Evolutionary conservation across 2,797 vertebrate genomes (phyloP).

Genomic region (Garrulus glandarius): DNA sequence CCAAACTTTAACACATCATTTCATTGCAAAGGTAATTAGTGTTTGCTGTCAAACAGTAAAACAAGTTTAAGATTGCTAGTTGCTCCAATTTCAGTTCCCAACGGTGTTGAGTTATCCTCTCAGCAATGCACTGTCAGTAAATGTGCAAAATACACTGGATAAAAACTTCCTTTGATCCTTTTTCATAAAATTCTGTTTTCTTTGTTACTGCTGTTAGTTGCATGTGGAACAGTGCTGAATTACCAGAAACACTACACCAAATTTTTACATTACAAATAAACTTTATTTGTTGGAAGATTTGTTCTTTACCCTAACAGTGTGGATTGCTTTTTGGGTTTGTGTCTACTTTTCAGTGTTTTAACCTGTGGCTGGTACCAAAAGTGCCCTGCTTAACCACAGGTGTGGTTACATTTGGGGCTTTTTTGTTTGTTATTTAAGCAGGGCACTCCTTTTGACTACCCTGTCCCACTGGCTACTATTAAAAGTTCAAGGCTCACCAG

Average conservation of each 20-base stretch:
- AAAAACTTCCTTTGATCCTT: background rate
- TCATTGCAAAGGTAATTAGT: background rate
- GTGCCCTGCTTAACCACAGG: background rate
- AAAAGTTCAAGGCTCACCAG: background rate
- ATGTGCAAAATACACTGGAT: background rate
- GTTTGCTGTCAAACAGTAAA: background rate
- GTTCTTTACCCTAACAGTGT: background rate
- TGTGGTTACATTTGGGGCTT: accelerated
- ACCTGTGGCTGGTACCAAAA: background rate
- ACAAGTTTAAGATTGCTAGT: background rate
- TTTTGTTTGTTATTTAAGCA: background rate
- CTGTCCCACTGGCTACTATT: background rate
- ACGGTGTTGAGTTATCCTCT: background rate
- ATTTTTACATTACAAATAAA: background rate
- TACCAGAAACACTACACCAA: background rate
- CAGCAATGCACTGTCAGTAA: background rate
- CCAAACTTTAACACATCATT: background rate
- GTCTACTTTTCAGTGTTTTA: background rate
- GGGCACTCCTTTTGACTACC: background rate
- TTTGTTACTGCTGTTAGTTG: background rate
- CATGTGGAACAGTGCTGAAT: background rate
- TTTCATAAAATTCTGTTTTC: background rate
- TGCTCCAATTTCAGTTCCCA: background rate
- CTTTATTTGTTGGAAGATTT: background rate
- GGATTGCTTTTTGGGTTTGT: background rate